Base-by-base conservation (phyloP, 1,140 invertebrate species). In the Hycleus phaleratus region DNA sequence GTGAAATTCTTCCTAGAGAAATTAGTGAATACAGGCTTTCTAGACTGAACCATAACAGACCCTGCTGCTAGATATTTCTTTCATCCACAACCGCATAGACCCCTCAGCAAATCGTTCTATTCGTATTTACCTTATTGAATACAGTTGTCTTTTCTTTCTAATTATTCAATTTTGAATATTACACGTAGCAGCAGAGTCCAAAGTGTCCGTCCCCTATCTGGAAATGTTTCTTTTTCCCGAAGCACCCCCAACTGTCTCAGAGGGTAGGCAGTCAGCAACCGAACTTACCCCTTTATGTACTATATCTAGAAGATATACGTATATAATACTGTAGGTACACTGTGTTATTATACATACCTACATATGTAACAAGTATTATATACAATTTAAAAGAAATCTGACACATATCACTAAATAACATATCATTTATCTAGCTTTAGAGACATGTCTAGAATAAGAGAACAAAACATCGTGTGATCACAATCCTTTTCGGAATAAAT, bases 1-100 rank as follows among this genome's bases (percentile, higher is more conserved):
- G 93, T 97, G 25, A 95, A 95, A 72, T 97, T 97, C 79, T 97
- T 97, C 80, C 81, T 96, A 58, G 93, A 97, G 77, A 95, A 96
- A 77, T 82, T 97, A 60, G 91, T 95, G 44, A 94, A 95, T 75
- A 97, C 94, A 58, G 94, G 94, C 60, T 97, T 97, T 78, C 85
- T 97, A 69, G 93, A 95, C 79, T 95, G 87, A 91, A 81, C 80
- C 79, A 80, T 80, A 63, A 48, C 59, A 53, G 70, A 72, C 69
- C 69, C 70, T 72, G 71, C 70, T 73, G 71, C 69, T 68, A 58
- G 68, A 40, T 64, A 70, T 60, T 73, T 71, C 60, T 69, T 67
- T 56, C 70, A 73, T 56, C 71, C 71, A 9, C 70, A 71, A 63
- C 71, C 71, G 40, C 70, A 73, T 54, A 54, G 68, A 49, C 71